Evolutionary conservation across 2,888 invertebrate species (phyloP).

Genomic region (Ennomos fuscantarius): DNA sequence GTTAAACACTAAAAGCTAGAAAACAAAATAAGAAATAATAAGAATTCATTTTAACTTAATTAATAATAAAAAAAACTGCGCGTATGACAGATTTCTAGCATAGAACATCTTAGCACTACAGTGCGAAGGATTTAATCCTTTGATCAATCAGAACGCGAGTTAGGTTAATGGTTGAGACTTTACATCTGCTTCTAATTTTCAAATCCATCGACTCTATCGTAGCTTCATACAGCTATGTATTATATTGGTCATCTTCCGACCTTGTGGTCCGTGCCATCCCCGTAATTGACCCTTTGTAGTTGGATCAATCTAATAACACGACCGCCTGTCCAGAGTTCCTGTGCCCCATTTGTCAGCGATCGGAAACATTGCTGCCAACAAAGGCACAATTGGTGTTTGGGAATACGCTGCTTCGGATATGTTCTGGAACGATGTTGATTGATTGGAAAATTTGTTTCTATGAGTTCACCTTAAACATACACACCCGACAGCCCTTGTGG

Average conservation of each 20-base stretch:
- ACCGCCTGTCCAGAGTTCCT: conserved; percentile 53
- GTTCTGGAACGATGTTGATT: conserved; percentile 16
- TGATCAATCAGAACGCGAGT: too few relatives aligned
- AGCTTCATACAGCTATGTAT: background rate
- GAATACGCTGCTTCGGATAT: conserved; percentile 1
- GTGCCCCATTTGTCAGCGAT: conserved; percentile 46
- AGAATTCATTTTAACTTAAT: too few relatives aligned
- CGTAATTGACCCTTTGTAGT: conserved; percentile 77
- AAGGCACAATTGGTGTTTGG: conserved; percentile 14
- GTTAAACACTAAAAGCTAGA: too few relatives aligned
- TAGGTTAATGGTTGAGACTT: too few relatives aligned
- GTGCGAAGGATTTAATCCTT: too few relatives aligned
- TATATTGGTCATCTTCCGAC: conserved; percentile 54
- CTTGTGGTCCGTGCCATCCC: conserved; percentile 68
- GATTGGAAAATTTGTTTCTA: background rate
- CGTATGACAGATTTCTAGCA: too few relatives aligned
- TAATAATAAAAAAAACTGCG: too few relatives aligned
- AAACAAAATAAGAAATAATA: too few relatives aligned
- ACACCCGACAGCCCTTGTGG: too few relatives aligned
- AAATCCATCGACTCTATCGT: background rate
- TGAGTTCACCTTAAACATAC: too few relatives aligned
- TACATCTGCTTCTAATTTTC: too few relatives aligned
- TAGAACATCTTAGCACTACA: too few relatives aligned
- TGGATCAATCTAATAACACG: conserved; percentile 71
- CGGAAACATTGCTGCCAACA: conserved; percentile 35